Base-by-base conservation (phyloP, 2,113 vertebrate species). In the Chaetodon auriga region DNA sequence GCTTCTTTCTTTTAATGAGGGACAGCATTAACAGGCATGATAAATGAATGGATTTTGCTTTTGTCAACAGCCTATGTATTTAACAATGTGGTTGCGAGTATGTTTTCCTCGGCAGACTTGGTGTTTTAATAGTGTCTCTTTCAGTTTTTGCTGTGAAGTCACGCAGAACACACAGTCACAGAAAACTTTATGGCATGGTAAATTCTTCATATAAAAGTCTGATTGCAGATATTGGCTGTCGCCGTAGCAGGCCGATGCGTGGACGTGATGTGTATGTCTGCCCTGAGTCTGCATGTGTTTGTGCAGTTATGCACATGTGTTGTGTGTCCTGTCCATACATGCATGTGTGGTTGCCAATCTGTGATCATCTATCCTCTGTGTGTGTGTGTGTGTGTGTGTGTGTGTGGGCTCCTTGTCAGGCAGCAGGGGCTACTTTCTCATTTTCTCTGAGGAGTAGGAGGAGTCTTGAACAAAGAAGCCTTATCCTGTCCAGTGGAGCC, bases 361-460 rank as follows among this genome's bases (percentile, higher is more conserved):
- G 65, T 78, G 80, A 41, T 75, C 18, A 9, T 73, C 18, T 68
- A 1, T 30, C 30, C 35, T 71, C 36, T 88, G 25, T 55, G 71
- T 78, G 72, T 64, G 61, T 38, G 58, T 57, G 81, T 48, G 30
- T 77, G 68, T 78, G 79, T 72, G 70, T 66, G 76, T 77, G 68
- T 91, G 91, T 95, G 93, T 92, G 94, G 92, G 92, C 93, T 94
- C 91, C 93, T 95, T 93, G 95, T 96, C 93, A 95, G 96, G 90
- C 95, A 89, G 87, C 93, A 90, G 88, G 92, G 95, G 95, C 95
- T 95, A 95, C 97, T 97, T 97, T 97, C 95, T 97, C 94, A 92
- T 97, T 96, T 96, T 97, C 96, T 96, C 96, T 95, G 95, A 95
- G 93, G 92, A 94, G 96, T 93, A 96, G 91, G 93, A 80, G 92